phyloP scores from a whole-genome alignment of 2,113 vertebrate genomes.

The Stomatorhinus ivindoensis region DNA sequence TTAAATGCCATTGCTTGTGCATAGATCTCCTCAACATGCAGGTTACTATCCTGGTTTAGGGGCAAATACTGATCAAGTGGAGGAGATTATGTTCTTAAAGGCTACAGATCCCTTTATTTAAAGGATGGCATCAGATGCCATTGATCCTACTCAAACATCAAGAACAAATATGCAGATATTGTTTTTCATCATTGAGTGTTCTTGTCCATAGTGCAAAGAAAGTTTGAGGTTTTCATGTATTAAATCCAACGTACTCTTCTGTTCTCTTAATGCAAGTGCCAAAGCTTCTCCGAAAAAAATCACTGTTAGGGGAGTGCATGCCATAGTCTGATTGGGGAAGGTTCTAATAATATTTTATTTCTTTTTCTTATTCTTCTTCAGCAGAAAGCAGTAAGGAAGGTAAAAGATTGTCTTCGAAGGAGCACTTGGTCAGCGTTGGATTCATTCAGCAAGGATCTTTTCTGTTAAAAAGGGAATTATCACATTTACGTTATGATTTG shows the following conservation, averaged over 20 bases:
- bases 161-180: slow-evolving; percentile 29
- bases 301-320: background rate
- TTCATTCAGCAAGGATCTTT: slow-evolving; percentile 67
- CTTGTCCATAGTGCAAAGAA: background rate
- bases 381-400: slow-evolving; percentile 64
- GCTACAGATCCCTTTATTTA: slow-evolving; percentile 59
- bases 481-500: slow-evolving; percentile 50
- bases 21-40: slow-evolving; percentile 38
- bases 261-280: background rate
- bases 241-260: background rate
- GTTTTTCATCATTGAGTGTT: slow-evolving; percentile 31
- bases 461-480: slow-evolving; percentile 54
- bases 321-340: background rate
- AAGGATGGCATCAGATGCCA: slow-evolving; percentile 51
- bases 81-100: slow-evolving; percentile 50
- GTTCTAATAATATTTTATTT: slow-evolving; percentile 53
- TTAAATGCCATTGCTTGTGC: slow-evolving; percentile 27
- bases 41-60: slow-evolving; percentile 30
- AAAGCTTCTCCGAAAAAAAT: background rate
- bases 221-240: background rate
- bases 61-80: slow-evolving; percentile 31
- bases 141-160: slow-evolving; percentile 32
- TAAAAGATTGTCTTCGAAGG: slow-evolving; percentile 69
- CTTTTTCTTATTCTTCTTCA: slow-evolving; percentile 71
- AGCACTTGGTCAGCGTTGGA: slow-evolving; percentile 68